Base-by-base conservation (phyloP, 2,888 invertebrate species). In the Ennomos fuscantarius region DNA sequence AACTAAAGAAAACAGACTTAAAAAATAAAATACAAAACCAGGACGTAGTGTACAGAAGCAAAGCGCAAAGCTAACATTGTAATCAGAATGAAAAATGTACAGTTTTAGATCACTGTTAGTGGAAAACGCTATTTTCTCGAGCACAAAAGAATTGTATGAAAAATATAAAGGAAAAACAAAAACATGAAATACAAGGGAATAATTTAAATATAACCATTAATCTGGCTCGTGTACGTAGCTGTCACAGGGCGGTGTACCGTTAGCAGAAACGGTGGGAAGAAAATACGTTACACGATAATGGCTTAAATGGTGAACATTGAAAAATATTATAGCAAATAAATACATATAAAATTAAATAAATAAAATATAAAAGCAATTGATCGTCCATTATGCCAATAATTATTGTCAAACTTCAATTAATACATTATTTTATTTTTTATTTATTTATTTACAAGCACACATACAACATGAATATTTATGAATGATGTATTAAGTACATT, bases 171-270 rank as follows among this genome's bases (percentile, higher is more conserved):
- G 75, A 83, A 84, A 64, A 66, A 62, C 59, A 64, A 66, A 59
- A 77, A 79, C 76, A 79, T 79, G 79, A 81, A 84, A 82, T 81
- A 84, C 79, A 80, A 67, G 78, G 66, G 81, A 82, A 87, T 84
- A 86, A 89, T 90, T 91, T 90, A 87, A 91, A 89, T 89, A 88
- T 85, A 85, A 78, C 87, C 89, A 90, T 91, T 91, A 89, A 89
- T 91, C 89, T 87, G 79, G 80, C 80, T 81, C 79, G 77, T 79
- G 78, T 80, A 81, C 82, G 78, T 72, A 69, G 74, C 82, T 84
- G 89, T 85, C 84, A 79, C 82, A 73, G 62, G 60, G 64, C 62
- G 47, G 60, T 33, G 82, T 81, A 87, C 68, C 68, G 84, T 81
- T 74, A 55, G 79, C 81, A 81, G 63, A 78, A 77, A 62, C 65